Evolutionary conservation across 2,797 vertebrate genomes (phyloP).

Genomic region (Gambelia wislizenii): DNA sequence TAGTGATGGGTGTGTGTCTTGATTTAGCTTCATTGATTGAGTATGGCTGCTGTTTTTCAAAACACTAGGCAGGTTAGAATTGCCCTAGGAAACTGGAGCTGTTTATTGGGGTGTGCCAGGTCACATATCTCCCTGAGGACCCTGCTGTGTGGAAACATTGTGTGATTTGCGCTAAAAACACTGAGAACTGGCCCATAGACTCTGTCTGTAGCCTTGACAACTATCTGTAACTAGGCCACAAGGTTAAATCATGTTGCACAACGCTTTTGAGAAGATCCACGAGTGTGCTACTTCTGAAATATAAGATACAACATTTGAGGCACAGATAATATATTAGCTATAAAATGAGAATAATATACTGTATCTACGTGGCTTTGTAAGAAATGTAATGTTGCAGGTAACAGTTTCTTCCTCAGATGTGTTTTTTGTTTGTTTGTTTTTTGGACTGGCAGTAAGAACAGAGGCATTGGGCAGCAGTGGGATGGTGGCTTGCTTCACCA

Average conservation of each 20-base stretch:
- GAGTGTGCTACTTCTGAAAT: neutral
- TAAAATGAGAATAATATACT: neutral
- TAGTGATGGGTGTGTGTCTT: neutral
- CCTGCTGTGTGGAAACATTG: neutral
- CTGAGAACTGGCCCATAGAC: neutral
- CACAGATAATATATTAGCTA: neutral
- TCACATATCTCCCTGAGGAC: neutral
- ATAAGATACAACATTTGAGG: neutral
- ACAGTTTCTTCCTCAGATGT: neutral
- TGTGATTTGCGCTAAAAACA: neutral
- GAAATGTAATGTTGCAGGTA: neutral
- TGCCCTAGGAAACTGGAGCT: neutral
- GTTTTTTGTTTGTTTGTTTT: neutral
- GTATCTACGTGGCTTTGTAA: neutral
- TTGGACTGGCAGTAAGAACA: neutral
- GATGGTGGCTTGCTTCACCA: neutral
- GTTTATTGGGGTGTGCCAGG: neutral
- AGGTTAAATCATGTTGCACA: neutral
- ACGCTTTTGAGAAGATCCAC: neutral
- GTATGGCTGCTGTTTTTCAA: neutral
- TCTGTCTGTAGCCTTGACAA: slow-evolving; percentile 8
- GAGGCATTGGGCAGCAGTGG: neutral
- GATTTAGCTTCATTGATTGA: neutral
- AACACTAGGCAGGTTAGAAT: neutral
- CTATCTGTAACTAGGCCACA: neutral